A percentile compares a stretch with the other conserved stretches of the same genome.
phyloP scores from a whole-genome alignment of 2,113 vertebrate species.

The Hemichromis elongatus region DNA sequence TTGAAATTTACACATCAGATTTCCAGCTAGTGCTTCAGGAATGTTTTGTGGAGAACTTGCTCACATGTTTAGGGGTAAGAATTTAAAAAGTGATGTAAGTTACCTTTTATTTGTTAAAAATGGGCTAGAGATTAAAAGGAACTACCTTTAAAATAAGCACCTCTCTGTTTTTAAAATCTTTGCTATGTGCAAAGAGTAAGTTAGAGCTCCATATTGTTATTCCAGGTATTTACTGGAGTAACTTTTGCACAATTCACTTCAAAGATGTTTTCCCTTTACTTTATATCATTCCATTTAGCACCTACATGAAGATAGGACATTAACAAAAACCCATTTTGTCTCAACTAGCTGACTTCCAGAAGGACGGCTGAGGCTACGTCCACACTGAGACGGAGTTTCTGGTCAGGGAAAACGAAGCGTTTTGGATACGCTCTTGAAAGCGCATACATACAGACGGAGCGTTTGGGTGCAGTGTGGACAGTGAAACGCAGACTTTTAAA shows the following conservation, averaged over 20 bases:
- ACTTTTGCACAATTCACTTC: not conserved
- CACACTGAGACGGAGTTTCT: no score
- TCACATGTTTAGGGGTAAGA: not conserved
- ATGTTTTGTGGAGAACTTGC: not conserved
- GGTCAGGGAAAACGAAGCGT: no score
- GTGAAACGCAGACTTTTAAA: no score
- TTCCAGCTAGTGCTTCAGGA: fast-evolving
- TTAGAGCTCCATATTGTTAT: not conserved
- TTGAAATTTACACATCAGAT: not conserved
- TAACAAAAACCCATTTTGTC: not conserved
- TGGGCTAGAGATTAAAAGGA: not conserved
- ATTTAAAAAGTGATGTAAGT: not conserved
- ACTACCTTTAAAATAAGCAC: not conserved
- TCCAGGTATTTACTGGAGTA: not conserved
- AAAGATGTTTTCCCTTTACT: not conserved
- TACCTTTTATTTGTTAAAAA: not conserved
- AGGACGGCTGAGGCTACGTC: no score
- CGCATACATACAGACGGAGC: no score
- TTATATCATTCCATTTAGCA: not conserved
- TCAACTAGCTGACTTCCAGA: not conserved
- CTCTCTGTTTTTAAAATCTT: not conserved
- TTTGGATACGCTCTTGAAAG: no score
- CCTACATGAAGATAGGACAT: not conserved
- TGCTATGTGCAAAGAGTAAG: not conserved
- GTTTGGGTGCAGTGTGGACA: no score